These are phyloP conservation scores for Agriopis leucophaearia DNA, from an alignment of 2,888 invertebrate species.

Conservation along the genomic window DNA sequence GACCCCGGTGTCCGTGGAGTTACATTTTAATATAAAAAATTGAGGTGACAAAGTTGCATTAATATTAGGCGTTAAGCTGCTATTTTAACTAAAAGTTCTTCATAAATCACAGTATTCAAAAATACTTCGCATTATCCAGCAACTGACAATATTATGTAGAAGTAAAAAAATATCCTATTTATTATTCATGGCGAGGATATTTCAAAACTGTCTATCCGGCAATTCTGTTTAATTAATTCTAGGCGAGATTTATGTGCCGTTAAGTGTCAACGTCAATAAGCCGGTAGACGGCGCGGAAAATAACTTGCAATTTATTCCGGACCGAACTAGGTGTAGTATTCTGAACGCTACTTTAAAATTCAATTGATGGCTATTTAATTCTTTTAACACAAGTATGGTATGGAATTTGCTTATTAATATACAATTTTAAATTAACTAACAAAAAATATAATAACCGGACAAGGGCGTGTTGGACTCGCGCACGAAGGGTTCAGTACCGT, in stretches of 20 bases:
- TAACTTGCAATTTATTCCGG: constrained; percentile 76
- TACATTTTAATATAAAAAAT: too few species aligned
- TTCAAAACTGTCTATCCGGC: constrained; percentile 58
- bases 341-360: constrained; percentile 34
- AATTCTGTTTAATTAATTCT: constrained; percentile 74
- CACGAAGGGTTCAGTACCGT: too few species aligned
- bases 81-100: too few species aligned
- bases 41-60: too few species aligned
- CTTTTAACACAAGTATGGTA: too few species aligned
- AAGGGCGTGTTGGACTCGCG: too few species aligned
- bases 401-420: too few species aligned
- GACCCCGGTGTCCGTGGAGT: too few species aligned
- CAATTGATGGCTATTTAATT: neutral
- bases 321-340: constrained; percentile 55
- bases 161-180: neutral
- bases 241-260: constrained; percentile 73
- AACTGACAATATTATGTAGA: neutral
- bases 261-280: constrained; percentile 80
- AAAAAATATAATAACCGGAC: too few species aligned
- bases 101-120: neutral
- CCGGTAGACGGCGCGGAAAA: constrained; percentile 74
- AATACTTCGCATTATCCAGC: neutral
- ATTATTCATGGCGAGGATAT: constrained; percentile 40
- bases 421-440: too few species aligned
- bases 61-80: too few species aligned